Evolutionary conservation across 2,113 vertebrate genomes (phyloP).

Genomic region (Apodemus sylvaticus): DNA sequence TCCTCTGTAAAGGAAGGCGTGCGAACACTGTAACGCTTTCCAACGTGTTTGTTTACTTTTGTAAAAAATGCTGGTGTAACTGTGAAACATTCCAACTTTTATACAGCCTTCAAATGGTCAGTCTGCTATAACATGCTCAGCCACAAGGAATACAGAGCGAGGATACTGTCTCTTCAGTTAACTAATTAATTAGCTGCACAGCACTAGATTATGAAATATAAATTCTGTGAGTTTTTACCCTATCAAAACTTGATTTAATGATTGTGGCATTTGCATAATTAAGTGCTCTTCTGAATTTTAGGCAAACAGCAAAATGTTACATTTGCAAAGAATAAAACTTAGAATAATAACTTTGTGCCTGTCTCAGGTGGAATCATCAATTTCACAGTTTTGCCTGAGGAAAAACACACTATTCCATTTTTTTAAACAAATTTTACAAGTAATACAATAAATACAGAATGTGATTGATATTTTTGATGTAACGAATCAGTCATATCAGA

Average conservation of each 20-base stretch:
- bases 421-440: slow-evolving; percentile 41
- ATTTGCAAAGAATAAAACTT: neutral
- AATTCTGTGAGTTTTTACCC: neutral
- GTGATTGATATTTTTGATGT: neutral
- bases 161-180: neutral
- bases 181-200: neutral
- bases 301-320: neutral
- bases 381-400: neutral
- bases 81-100: slow-evolving; percentile 31
- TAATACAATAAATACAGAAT: neutral
- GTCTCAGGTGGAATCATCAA: neutral
- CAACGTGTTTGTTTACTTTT: neutral
- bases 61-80: neutral
- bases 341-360: neutral
- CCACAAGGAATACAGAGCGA: neutral
- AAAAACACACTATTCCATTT: slow-evolving; percentile 35
- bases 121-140: neutral
- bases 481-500: neutral
- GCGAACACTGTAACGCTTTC: neutral
- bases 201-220: neutral
- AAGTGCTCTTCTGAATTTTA: slow-evolving; percentile 5
- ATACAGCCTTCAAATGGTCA: neutral
- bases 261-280: neutral
- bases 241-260: neutral
- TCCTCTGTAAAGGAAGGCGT: neutral